These are phyloP conservation scores for Eumacrocentrus americanus DNA, from an alignment of 2,888 invertebrate genomes.

Conservation along the genomic window DNA sequence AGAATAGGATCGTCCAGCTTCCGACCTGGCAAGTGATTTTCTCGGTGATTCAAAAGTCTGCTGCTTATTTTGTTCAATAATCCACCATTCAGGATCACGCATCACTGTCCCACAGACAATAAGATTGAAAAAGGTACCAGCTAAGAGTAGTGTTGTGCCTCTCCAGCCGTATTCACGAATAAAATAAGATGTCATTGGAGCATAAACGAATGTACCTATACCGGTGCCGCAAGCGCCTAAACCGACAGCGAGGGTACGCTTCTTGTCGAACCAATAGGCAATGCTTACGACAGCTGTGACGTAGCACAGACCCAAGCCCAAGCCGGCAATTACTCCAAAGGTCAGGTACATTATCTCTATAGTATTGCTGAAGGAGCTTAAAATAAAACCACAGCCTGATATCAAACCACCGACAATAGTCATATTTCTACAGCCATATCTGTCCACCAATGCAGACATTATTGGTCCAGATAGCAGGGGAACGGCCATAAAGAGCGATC, in stretches of 20 bases:
- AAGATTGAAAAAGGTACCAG: slow-evolving; percentile 83
- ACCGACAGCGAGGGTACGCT: slow-evolving; percentile 84
- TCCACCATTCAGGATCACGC: slow-evolving; percentile 88
- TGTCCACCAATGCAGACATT: slow-evolving; percentile 83
- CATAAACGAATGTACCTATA: slow-evolving; percentile 86
- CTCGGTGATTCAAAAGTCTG: slow-evolving; percentile 51
- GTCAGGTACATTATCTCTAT: slow-evolving; percentile 83
- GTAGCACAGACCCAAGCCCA: slow-evolving; percentile 84
- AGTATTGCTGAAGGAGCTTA: slow-evolving; percentile 74
- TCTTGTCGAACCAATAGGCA: slow-evolving; percentile 92
- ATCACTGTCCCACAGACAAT: slow-evolving; percentile 86
- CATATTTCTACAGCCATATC: slow-evolving; percentile 83
- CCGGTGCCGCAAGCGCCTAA: slow-evolving; percentile 89
- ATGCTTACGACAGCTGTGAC: slow-evolving; percentile 91
- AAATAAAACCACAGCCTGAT: slow-evolving; percentile 76
- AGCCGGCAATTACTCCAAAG: slow-evolving; percentile 83
- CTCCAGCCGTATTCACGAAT: slow-evolving; percentile 85
- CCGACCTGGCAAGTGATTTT: slow-evolving; percentile 65
- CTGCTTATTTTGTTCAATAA: slow-evolving; percentile 67
- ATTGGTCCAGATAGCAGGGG: slow-evolving; percentile 85
- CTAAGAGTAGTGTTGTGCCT: slow-evolving; percentile 79
- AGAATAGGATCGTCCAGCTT: slow-evolving; percentile 63
- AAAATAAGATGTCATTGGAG: slow-evolving; percentile 82
- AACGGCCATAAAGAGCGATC: slow-evolving; percentile 87
- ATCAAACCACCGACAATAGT: slow-evolving; percentile 77